These are phyloP conservation scores for Otis tarda DNA, from an alignment of 2,113 vertebrate species.

Conservation along the genomic window DNA sequence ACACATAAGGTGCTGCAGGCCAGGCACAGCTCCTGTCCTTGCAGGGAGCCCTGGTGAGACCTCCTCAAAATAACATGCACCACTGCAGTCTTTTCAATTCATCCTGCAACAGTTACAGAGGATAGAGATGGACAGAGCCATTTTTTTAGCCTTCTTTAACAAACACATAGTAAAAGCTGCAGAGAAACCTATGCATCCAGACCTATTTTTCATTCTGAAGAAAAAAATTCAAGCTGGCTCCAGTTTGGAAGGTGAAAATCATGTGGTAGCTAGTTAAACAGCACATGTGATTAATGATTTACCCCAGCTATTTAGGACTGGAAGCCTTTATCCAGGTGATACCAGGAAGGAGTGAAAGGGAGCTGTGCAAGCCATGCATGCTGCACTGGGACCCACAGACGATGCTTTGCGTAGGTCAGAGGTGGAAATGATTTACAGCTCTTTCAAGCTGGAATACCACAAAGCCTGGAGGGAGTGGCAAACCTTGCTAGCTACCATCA, in stretches of 20 bases:
- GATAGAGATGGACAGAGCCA: not conserved
- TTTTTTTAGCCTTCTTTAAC: not conserved
- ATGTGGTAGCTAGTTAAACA: not conserved
- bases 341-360: not conserved
- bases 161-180: not conserved
- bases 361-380: fast-evolving
- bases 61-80: not conserved
- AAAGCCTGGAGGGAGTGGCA: not conserved
- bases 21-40: not conserved
- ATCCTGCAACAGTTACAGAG: not conserved
- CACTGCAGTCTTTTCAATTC: not conserved
- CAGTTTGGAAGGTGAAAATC: not conserved
- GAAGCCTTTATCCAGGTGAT: not conserved
- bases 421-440: not conserved
- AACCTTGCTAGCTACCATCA: not conserved
- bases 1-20: fast-evolving
- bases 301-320: not conserved
- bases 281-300: not conserved
- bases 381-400: not conserved
- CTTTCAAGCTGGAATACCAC: not conserved
- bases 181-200: not conserved
- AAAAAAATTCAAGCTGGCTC: not conserved
- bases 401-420: not conserved
- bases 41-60: not conserved
- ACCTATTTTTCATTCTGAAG: not conserved